phyloP scores from a whole-genome alignment of 2,113 vertebrate species.

The Manacus vitellinus region DNA sequence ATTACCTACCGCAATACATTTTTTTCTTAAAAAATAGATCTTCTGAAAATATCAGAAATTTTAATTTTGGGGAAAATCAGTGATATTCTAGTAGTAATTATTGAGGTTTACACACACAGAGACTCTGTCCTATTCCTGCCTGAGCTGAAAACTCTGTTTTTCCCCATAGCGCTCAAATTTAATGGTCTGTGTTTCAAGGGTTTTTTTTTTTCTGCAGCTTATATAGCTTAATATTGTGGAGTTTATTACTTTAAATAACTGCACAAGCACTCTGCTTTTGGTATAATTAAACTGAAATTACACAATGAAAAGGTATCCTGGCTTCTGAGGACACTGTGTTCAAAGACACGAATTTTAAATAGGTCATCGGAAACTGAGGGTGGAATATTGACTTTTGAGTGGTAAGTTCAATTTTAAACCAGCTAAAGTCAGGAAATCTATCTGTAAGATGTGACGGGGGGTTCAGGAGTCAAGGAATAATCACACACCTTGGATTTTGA shows the following conservation, averaged over 20 bases:
- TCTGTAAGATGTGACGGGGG: neutral
- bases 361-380: neutral
- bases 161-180: neutral
- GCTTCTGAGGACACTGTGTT: neutral
- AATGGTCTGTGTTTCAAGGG: neutral
- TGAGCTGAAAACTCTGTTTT: neutral
- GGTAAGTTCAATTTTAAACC: slow-evolving; percentile 14
- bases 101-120: neutral
- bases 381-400: slow-evolving; percentile 38
- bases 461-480: neutral
- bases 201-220: neutral
- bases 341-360: slow-evolving; percentile 23
- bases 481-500: neutral
- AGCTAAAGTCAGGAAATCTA: slow-evolving; percentile 14
- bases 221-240: neutral
- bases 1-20: neutral
- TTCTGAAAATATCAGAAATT: neutral
- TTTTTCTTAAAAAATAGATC: neutral
- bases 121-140: neutral
- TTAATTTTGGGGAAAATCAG: neutral
- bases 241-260: neutral
- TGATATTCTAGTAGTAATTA: neutral
- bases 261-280: neutral
- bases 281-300: neutral
- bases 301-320: neutral